These are phyloP conservation scores for Cybosia mesomella DNA, from an alignment of 2,888 invertebrate species.

Conservation along the genomic window DNA sequence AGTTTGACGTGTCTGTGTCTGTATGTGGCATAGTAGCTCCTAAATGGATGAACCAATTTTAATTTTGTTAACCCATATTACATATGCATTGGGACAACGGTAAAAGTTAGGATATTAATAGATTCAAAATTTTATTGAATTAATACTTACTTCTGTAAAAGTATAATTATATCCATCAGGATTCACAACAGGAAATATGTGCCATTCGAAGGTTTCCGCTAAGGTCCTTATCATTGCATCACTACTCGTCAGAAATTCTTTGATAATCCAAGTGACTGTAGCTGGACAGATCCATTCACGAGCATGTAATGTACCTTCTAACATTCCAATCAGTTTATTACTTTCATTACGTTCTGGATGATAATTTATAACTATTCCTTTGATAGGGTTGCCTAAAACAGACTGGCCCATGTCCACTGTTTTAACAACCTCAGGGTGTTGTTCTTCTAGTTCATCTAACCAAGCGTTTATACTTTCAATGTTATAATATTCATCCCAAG, in stretches of 20 bases:
- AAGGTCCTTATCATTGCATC: constrained; percentile 84
- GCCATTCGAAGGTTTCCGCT: constrained; percentile 91
- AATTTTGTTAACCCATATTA: too few species aligned
- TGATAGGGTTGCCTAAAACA: constrained; percentile 88
- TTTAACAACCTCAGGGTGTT: constrained; percentile 82
- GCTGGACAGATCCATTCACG: constrained; percentile 92
- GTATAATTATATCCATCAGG: constrained; percentile 92
- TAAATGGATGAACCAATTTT: too few species aligned
- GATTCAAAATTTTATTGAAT: neutral
- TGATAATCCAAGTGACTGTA: constrained; percentile 89
- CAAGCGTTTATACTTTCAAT: constrained; percentile 88
- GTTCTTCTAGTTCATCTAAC: constrained; percentile 82
- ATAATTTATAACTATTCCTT: constrained; percentile 83
- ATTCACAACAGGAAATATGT: constrained; percentile 91
- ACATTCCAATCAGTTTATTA: constrained; percentile 80
- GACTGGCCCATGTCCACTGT: constrained; percentile 86
- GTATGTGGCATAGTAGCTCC: too few species aligned
- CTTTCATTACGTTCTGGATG: constrained; percentile 60
- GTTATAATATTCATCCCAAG: constrained; percentile 88
- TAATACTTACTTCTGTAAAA: constrained; percentile 86
- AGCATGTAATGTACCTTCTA: constrained; percentile 89
- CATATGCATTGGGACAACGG: too few species aligned
- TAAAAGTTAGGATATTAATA: too few species aligned
- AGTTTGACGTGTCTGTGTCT: too few species aligned
- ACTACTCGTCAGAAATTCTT: constrained; percentile 88